Conservation (phyloP, 2,797 vertebrate genomes). For the Okamejei kenojei region DNA sequence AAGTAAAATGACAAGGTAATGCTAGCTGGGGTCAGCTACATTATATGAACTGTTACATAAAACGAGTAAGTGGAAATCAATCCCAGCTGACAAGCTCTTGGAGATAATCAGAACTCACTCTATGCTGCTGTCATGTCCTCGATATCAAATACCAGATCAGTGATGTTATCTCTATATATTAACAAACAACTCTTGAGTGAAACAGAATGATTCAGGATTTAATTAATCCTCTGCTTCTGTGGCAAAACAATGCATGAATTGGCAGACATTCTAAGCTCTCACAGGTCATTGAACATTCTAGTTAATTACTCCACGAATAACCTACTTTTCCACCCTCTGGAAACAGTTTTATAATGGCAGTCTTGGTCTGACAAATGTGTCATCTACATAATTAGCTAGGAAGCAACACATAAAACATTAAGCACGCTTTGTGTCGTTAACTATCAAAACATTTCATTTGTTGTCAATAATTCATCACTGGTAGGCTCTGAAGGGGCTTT, state of each 20-base stretch:
- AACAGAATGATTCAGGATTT: slow-evolving; percentile 74
- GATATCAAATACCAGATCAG: slow-evolving; percentile 63
- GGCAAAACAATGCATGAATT: slow-evolving; percentile 79
- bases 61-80: slow-evolving; percentile 80
- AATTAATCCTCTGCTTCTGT: slow-evolving; percentile 74
- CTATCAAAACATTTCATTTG: slow-evolving; percentile 99
- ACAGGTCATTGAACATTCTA: slow-evolving; percentile 82
- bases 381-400: slow-evolving; percentile 91
- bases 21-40: slow-evolving; percentile 80
- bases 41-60: slow-evolving; percentile 80
- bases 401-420: slow-evolving; percentile 93
- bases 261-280: slow-evolving; percentile 78
- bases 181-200: slow-evolving; percentile 79
- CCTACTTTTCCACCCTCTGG: slow-evolving; percentile 76
- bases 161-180: slow-evolving; percentile 72
- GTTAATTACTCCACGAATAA: slow-evolving; percentile 82
- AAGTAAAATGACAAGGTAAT: slow-evolving; percentile 92
- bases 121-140: slow-evolving; percentile 66
- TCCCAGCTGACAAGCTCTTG: slow-evolving; percentile 91
- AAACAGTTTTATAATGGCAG: slow-evolving; percentile 78
- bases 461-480: slow-evolving; percentile 98
- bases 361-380: slow-evolving; percentile 83
- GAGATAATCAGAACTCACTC: slow-evolving; percentile 81
- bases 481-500: slow-evolving; percentile 94
- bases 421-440: slow-evolving; percentile 81